A percentile compares a stretch with the other conserved stretches of the same genome.
phyloP scores from a whole-genome alignment of 2,797 vertebrate genomes.

The Nyctibius grandis region DNA sequence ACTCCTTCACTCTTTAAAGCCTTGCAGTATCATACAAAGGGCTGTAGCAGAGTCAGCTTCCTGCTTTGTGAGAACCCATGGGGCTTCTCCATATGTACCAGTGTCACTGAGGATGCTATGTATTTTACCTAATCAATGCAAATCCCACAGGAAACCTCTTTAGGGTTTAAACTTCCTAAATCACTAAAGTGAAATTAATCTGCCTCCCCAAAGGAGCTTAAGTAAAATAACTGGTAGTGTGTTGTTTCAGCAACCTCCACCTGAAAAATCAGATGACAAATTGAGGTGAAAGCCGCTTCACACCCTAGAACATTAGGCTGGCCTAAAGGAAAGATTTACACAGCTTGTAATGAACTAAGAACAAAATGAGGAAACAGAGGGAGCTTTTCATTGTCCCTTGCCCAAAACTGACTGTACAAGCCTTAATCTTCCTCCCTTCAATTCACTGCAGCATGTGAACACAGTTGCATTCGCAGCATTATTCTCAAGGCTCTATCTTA shows the following conservation, averaged over 20 bases:
- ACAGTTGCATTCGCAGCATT: not conserved
- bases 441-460: not conserved
- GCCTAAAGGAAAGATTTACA: not conserved
- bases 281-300: not conserved
- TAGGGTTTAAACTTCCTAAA: not conserved
- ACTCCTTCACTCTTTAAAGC: not conserved
- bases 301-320: not conserved
- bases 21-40: not conserved
- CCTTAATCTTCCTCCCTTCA: not conserved
- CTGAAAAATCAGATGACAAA: not conserved
- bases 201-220: not conserved
- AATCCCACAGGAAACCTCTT: not conserved
- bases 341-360: not conserved
- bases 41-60: not conserved
- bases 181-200: not conserved
- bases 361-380: not conserved
- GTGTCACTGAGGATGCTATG: not conserved
- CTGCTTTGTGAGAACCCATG: not conserved
- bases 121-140: not conserved
- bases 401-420: not conserved
- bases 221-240: not conserved
- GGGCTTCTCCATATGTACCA: not conserved
- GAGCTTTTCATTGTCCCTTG: not conserved
- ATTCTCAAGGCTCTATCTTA: not conserved
- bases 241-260: not conserved